Base-by-base conservation (phyloP, 2,113 vertebrate species). In the Alethe castanea region DNA sequence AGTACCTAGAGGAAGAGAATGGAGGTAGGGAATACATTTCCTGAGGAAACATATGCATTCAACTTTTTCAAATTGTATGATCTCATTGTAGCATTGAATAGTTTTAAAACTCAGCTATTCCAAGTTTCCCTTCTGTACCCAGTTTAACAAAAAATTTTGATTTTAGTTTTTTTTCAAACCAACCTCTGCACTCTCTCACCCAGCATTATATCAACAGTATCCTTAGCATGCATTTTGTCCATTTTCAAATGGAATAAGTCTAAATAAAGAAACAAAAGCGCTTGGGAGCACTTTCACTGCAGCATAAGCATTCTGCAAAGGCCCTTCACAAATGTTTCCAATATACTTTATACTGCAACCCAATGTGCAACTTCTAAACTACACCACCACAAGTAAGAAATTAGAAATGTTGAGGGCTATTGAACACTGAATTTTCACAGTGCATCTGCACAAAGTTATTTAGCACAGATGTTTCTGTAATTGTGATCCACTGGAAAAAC, bases 381-480 rank as follows among this genome's bases (percentile, higher is more conserved):
- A 72, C 91, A 94, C 90, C 90, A 96, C 89, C 95, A 95, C 92
- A 94, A 93, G 88, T 92, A 97, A 97, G 96, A 97, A 96, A 97
- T 97, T 94, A 92, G 92, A 97, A 95, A 93, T 94, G 95, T 96
- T 97, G 95, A 97, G 96, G 95, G 95, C 96, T 96, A 95, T 96
- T 97, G 95, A 97, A 82, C 72, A 92, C 93, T 78, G 57, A 78
- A 78, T 95, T 93, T 96, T 72, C 89, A 94, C 85, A 84, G 62
- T 47, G 33, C 45, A 86, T 96, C 95, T 86, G 81, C 93, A 94
- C 94, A 74, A 73, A 92, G 94, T 81, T 89, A 95, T 94, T 92
- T 59, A 77, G 79, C 91, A 87, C 96, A 94, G 87, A 92, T 57
- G 83, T 86, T 94, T 88, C 92, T 89, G 82, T 95, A 96, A 96